Evolutionary conservation across 2,888 invertebrate genomes (phyloP).

Genomic region (Auanema sp.): DNA sequence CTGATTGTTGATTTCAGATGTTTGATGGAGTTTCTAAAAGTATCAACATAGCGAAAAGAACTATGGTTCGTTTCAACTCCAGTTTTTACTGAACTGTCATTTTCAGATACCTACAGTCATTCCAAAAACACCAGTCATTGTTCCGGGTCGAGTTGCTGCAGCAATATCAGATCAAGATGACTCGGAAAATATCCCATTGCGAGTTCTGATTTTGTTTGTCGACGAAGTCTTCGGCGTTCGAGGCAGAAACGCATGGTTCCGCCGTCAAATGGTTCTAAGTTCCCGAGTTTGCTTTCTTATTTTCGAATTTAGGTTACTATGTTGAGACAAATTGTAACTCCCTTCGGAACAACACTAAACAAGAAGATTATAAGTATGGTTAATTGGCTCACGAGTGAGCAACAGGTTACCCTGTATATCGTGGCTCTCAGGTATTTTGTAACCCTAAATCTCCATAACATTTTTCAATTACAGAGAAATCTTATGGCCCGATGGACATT

Average conservation of each 20-base stretch:
- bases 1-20: conserved; percentile 66
- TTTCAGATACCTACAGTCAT: not conserved
- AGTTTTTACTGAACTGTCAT: too few relatives aligned
- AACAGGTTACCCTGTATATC: conserved; percentile 84
- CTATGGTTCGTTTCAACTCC: conserved; percentile 29
- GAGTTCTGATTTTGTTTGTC: conserved; percentile 79
- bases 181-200: conserved; percentile 77
- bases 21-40: conserved; percentile 82
- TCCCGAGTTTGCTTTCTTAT: not conserved
- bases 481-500: conserved; percentile 71
- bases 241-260: conserved; percentile 80
- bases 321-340: conserved; percentile 77
- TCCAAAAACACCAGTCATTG: conserved; percentile 24
- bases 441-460: too few relatives aligned
- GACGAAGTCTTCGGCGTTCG: conserved; percentile 83
- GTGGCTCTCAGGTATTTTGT: conserved; percentile 76
- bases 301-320: conserved; percentile 66
- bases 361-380: conserved; percentile 85
- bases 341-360: conserved; percentile 82
- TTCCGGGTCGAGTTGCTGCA: conserved; percentile 51
- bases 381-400: conserved; percentile 81
- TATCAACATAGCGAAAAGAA: conserved; percentile 73
- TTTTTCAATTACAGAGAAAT: conserved; percentile 67
- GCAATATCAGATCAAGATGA: conserved; percentile 37
- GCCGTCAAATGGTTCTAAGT: conserved; percentile 73